Conservation (phyloP, 1,140 invertebrate genomes). For the Aphaenogaster floridana region DNA sequence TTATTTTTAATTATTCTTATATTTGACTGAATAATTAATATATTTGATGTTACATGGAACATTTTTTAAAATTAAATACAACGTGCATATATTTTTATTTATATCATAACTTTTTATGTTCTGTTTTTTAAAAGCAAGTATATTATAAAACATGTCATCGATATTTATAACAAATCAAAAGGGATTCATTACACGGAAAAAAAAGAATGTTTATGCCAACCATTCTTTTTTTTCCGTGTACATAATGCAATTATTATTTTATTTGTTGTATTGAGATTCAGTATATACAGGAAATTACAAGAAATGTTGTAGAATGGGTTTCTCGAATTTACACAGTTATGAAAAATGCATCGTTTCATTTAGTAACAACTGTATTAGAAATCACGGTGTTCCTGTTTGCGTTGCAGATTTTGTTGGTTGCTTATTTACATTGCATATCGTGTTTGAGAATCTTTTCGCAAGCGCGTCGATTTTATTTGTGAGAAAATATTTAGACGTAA, state of each 20-base stretch:
- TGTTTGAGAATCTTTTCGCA: constrained; percentile 2
- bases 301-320: neutral
- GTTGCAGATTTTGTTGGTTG: constrained; percentile 11
- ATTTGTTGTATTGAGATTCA: neutral
- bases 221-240: too few species aligned
- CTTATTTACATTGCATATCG: constrained; percentile 8
- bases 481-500: constrained; percentile 51
- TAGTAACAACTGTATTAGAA: neutral
- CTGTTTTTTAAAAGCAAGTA: neutral
- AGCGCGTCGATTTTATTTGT: constrained; percentile 5
- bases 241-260: neutral
- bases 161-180: neutral
- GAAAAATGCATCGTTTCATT: constrained; percentile 7
- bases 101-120: neutral
- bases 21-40: neutral
- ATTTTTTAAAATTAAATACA: constrained; percentile 8
- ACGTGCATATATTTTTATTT: neutral
- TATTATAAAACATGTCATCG: neutral
- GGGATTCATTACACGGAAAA: neutral
- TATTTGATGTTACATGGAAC: neutral
- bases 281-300: neutral
- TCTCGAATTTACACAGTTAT: neutral
- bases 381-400: constrained; percentile 19
- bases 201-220: too few species aligned
- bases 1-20: constrained; percentile 1